A percentile compares a stretch with the other conserved stretches of the same genome.
Evolutionary conservation across 2,888 invertebrate species (phyloP).

Genomic region (Drosophila testacea): DNA sequence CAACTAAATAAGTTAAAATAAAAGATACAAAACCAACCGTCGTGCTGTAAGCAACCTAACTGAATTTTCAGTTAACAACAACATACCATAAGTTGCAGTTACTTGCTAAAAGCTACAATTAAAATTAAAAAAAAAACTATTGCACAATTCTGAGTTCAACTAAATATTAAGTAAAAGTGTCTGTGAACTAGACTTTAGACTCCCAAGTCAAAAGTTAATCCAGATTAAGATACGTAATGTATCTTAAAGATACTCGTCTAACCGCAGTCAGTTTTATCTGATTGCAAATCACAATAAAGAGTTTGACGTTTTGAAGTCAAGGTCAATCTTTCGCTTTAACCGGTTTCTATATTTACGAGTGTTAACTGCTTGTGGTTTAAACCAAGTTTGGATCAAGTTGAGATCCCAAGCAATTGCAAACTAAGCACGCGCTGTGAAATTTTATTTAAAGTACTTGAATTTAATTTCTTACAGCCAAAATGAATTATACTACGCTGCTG

Average conservation of each 20-base stretch:
- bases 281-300: not conserved
- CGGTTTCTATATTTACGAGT: conserved; percentile 49
- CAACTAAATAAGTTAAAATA: conserved; percentile 3
- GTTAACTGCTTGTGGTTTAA: conserved; percentile 2
- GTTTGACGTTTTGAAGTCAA: conserved; percentile 58
- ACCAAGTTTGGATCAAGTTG: conserved; percentile 12
- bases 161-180: not conserved
- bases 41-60: conserved; percentile 16
- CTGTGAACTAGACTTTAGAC: conserved; percentile 7
- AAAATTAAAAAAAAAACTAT: not conserved
- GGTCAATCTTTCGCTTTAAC: conserved; percentile 67
- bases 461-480: conserved; percentile 25
- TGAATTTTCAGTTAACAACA: not conserved
- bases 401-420: conserved; percentile 46
- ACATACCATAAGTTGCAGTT: not conserved
- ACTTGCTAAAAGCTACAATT: conserved; percentile 11
- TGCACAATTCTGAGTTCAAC: not conserved
- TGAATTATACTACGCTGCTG: conserved; percentile 55
- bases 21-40: not conserved
- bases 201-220: conserved; percentile 1
- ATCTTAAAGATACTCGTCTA: conserved; percentile 12
- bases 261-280: not conserved
- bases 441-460: not conserved
- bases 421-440: not conserved
- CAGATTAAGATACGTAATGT: not conserved